Evolutionary conservation across 92 coral and sea anemone genomes (phyloP).

Genomic region (Epizoanthus ramosus): DNA sequence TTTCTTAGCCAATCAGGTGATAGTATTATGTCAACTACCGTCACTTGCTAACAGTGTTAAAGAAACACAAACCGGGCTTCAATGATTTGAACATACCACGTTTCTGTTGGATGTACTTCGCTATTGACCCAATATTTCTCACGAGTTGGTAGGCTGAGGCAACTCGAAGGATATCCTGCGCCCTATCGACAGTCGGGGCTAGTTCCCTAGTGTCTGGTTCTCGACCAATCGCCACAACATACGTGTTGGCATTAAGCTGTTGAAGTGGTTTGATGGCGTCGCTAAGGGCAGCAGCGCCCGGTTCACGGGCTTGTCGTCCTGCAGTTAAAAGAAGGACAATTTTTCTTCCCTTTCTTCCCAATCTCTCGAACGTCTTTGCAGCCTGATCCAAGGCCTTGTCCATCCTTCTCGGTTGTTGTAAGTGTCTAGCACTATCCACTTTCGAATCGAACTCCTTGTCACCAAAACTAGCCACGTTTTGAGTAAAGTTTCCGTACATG

Average conservation of each 20-base stretch:
- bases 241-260: slow-evolving; percentile 46
- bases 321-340: slow-evolving; percentile 66
- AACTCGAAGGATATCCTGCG: slow-evolving; percentile 57
- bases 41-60: too few relatives aligned
- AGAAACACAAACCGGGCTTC: neutral
- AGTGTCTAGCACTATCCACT: slow-evolving; percentile 55
- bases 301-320: slow-evolving; percentile 51
- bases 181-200: slow-evolving; percentile 48
- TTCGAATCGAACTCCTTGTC: slow-evolving; percentile 33
- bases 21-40: too few relatives aligned
- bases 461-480: neutral
- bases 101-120: slow-evolving; percentile 25
- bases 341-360: slow-evolving; percentile 44
- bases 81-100: slow-evolving; percentile 9
- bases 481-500: neutral
- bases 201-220: slow-evolving; percentile 46
- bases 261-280: slow-evolving; percentile 49
- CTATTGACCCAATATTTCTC: slow-evolving; percentile 11
- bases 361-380: slow-evolving; percentile 28
- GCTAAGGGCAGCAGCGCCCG: slow-evolving; percentile 46
- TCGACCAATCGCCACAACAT: slow-evolving; percentile 63
- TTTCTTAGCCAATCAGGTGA: too few relatives aligned
- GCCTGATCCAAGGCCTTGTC: slow-evolving; percentile 69
- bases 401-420: slow-evolving; percentile 53
- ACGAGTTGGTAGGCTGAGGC: slow-evolving; percentile 33